Base-by-base conservation (phyloP, 2,888 invertebrate species). In the Leptinotarsa rubiginosa region DNA sequence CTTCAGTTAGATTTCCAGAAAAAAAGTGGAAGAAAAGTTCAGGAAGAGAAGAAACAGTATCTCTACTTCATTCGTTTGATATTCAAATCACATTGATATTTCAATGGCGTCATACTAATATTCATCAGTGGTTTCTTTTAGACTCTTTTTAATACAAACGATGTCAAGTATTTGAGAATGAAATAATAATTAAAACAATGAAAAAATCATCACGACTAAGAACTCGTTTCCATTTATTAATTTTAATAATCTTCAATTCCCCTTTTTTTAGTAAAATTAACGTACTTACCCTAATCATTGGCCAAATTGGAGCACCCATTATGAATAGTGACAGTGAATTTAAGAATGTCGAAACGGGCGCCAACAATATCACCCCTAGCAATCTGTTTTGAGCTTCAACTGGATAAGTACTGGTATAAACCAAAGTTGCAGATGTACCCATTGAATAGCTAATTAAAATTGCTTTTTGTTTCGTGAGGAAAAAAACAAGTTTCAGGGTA, bases 371-470 rank as follows among this genome's bases (percentile, higher is more conserved):
- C n/a, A 72, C 20, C 41, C 68, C 72, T 49, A 68, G 70, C 22
- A 79, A 20, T 16, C 52, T 77, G n/a, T 49, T 50, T 20, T 69
- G 56, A 3, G 77, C 74, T n/a, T 68, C 67, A 65, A 67, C 22
- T 25, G 62, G 66, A 15, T 70, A 76, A 20, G 47, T 70, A 41
- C 71, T 74, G 22, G 72, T 66, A 65, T 73, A 77, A 66, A 75
- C 65, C 16, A 69, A 72, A 18, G 73, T 69, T n/a, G 72, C 66
- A 13, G 75, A 71, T 16, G 74, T 73, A 49, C 79, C 79, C 79
- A 79, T 77, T 12, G 78, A 78, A 59, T 59, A 78, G 20, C 78
- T 78, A 41, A 79, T 70, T 31, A 75, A 76, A 12, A 77, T 74
- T 4, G 72, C 47, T 72, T 77, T 79, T 47, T 65, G 50, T 18